Conservation (phyloP, 2,113 vertebrate genomes). For the Lasiurus cinereus region DNA sequence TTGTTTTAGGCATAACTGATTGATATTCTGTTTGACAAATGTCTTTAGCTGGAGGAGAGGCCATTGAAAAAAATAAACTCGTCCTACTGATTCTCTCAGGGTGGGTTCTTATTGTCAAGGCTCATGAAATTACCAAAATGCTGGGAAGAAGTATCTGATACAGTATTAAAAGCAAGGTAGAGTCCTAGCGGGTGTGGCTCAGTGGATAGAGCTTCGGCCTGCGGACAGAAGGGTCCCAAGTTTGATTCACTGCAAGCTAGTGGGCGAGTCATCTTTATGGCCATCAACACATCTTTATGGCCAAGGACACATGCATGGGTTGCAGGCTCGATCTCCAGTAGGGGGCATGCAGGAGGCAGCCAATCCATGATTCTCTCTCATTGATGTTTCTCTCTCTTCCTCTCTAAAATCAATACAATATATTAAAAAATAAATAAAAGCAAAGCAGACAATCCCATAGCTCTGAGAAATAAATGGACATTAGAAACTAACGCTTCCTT, state of each 20-base stretch:
- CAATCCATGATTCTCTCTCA: too few relatives aligned
- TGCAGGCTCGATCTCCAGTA: too few relatives aligned
- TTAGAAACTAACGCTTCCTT: not conserved
- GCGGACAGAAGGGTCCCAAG: too few relatives aligned
- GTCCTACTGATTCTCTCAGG: not conserved
- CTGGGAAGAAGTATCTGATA: not conserved
- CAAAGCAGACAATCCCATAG: not conserved
- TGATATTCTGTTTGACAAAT: not conserved
- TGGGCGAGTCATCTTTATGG: too few relatives aligned
- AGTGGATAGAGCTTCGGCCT: too few relatives aligned
- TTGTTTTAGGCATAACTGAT: constrained; percentile 50
- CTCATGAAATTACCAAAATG: constrained; percentile 53
- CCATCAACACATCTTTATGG: too few relatives aligned
- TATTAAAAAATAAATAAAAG: not conserved
- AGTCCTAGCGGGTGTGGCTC: not conserved
- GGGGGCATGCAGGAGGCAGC: too few relatives aligned
- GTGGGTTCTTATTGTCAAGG: constrained; percentile 44
- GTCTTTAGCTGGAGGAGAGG: not conserved
- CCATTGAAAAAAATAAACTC: not conserved
- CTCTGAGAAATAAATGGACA: not conserved
- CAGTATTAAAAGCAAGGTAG: not conserved
- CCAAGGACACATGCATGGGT: too few relatives aligned
- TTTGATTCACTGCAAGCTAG: too few relatives aligned
- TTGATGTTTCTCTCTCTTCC: too few relatives aligned
- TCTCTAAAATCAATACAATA: too few relatives aligned